phyloP scores from a whole-genome alignment of 1,140 invertebrate genomes.

The Heliconius nattereri region DNA sequence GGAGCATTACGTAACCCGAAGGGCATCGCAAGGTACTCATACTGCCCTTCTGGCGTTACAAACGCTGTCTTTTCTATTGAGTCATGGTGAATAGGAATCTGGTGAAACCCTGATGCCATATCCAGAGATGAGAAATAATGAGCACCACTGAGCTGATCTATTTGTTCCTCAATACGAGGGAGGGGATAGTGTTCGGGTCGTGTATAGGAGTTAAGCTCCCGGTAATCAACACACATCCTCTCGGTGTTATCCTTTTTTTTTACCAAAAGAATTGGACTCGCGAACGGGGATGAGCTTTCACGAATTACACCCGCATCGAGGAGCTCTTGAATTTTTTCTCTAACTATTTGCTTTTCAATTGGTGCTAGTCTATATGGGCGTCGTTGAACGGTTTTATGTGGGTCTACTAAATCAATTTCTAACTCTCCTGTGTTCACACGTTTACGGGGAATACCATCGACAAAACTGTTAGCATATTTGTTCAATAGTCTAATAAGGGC shows the following conservation, averaged over 20 bases:
- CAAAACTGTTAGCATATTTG: neutral
- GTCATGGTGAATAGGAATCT: slow-evolving; percentile 20
- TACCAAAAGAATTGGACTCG: neutral
- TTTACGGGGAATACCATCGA: neutral
- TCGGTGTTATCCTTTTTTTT: neutral
- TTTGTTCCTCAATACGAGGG: slow-evolving; percentile 5
- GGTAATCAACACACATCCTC: slow-evolving; percentile 16
- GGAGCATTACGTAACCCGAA: slow-evolving; percentile 26
- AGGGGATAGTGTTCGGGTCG: slow-evolving; percentile 4
- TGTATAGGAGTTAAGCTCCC: slow-evolving; percentile 12
- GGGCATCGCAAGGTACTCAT: slow-evolving; percentile 27
- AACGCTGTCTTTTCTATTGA: slow-evolving; percentile 27
- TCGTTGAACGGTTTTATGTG: slow-evolving; percentile 4
- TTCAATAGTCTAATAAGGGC: neutral
- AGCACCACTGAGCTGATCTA: slow-evolving; percentile 1
- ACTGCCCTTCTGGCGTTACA: slow-evolving; percentile 14
- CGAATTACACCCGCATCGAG: too few species aligned
- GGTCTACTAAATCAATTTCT: neutral
- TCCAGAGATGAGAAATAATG: slow-evolving; percentile 12
- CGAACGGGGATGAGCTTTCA: neutral
- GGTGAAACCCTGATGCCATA: slow-evolving; percentile 26
- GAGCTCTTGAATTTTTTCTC: neutral
- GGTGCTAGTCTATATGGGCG: slow-evolving; percentile 7
- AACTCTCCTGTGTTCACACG: slow-evolving; percentile 3
- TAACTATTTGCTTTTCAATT: neutral